These are phyloP conservation scores for Nomada ferruginata DNA, from an alignment of 2,888 invertebrate genomes.

Conservation along the genomic window DNA sequence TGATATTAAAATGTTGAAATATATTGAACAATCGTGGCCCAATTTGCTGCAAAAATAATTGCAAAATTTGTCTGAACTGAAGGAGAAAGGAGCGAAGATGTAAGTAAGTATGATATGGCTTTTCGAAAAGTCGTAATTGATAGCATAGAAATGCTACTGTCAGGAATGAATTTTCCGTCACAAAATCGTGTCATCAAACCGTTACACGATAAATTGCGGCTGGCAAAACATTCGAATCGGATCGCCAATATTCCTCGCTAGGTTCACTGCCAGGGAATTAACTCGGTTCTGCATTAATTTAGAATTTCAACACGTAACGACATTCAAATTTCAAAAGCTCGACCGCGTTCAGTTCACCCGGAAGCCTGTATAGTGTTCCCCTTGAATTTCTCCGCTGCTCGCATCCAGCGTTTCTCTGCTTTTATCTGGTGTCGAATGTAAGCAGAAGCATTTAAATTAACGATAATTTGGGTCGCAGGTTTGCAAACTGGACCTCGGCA, in stretches of 20 bases:
- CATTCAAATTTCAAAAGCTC: conserved; percentile 70
- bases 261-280: conserved; percentile 18
- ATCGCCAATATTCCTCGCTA: conserved; percentile 25
- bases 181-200: conserved; percentile 25
- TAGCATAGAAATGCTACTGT: conserved; percentile 11
- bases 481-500: conserved; percentile 43
- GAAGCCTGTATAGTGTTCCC: conserved; percentile 62
- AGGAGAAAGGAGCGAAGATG: too few species aligned
- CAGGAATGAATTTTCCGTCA: conserved; percentile 36
- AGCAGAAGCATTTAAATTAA: conserved; percentile 72
- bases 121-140: conserved; percentile 14
- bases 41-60: too few species aligned
- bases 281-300: conserved; percentile 29
- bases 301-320: conserved; percentile 63
- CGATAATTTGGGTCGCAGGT: conserved; percentile 69
- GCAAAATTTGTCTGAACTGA: too few species aligned
- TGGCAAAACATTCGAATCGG: conserved; percentile 37
- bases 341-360: conserved; percentile 46
- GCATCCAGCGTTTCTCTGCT: background rate
- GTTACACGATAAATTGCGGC: conserved; percentile 20
- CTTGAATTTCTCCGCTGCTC: conserved; percentile 61
- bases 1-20: too few species aligned
- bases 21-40: too few species aligned
- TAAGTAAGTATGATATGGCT: too few species aligned
- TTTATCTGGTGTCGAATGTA: conserved; percentile 51